Base-by-base conservation (phyloP, 2,888 invertebrate species). In the Hipparchia sbordonii region DNA sequence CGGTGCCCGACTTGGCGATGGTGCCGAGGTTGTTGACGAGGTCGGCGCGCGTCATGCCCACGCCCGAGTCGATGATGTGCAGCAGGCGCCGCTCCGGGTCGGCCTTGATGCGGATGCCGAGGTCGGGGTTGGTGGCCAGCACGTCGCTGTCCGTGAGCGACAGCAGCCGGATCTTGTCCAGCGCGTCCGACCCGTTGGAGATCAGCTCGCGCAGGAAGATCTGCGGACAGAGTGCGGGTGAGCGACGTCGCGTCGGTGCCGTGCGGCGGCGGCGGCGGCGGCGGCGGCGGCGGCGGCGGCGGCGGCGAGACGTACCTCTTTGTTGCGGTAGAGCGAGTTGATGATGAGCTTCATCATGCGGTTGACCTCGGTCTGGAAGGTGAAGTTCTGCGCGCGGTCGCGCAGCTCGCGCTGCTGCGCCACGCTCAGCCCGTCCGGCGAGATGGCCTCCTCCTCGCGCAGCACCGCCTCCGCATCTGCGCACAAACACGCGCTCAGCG, bases 331-430 rank as follows among this genome's bases (percentile, higher is more conserved):
- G 8, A 99, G 95, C 8, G 99, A 99, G 94, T 99, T 99, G 88
- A 99, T 99, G 90, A 99, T 99, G 74, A 99, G 96, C 91, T 99
- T 99, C 99, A 99, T 99, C 99, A 99, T 99, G 73, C 99, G 97
- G 93, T 99, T 99, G 60, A 99, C 99, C 94, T 99, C 99, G 0
- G 99, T 99, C 94, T 99, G 98, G 95, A 99, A 99, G 46, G 96
- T 95, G 86, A 96, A 97, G 87, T 97, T 98, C 86, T 98, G 97
- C 0, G 99, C 96, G 85, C 96, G 97, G 65, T 98, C 98, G 75
- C 97, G 94, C 62, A 99, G 90, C 93, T 99, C 98, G 81, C 97
- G 98, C 87, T 98, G 94, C 92, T 99, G 98, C 23, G 98, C 97
- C 23, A 98, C 98, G 93, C 97, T 99, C 74, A 99, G 94, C 3